Conservation (phyloP, 2,113 vertebrate species). For the Athene cunicularia region DNA sequence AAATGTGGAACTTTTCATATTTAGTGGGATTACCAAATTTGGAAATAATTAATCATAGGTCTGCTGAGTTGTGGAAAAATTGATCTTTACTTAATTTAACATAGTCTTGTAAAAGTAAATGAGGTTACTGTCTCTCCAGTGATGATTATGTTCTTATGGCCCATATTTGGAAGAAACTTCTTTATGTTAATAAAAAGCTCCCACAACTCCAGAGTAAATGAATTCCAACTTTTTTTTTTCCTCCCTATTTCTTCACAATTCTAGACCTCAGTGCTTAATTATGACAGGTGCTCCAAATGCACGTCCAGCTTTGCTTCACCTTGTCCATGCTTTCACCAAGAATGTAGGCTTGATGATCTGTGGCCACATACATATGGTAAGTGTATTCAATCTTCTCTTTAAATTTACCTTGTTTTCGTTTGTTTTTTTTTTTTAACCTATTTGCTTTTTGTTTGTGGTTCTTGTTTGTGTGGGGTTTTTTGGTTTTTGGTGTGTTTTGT, state of each 20-base stretch:
- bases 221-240: background rate
- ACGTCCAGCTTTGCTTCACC: slow-evolving; percentile 92
- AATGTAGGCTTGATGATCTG: slow-evolving; percentile 98
- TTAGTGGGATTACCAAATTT: background rate
- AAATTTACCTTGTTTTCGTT: background rate
- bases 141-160: background rate
- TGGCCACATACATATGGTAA: slow-evolving; percentile 92
- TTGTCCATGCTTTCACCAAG: slow-evolving; percentile 96
- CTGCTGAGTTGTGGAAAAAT: background rate
- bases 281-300: slow-evolving; percentile 95
- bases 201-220: background rate
- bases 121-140: background rate
- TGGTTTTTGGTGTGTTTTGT: background rate
- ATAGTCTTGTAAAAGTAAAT: background rate
- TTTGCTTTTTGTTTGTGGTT: background rate
- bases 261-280: slow-evolving; percentile 95
- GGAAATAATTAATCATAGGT: background rate
- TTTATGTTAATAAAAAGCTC: background rate
- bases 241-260: background rate
- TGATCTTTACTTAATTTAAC: background rate
- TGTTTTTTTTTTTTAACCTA: no score
- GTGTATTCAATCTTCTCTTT: slow-evolving; percentile 2
- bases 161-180: background rate
- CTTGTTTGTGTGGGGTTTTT: background rate
- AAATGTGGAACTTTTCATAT: background rate